Evolutionary conservation across 2,113 vertebrate species (phyloP).

Genomic region (Menidia beryllina): DNA sequence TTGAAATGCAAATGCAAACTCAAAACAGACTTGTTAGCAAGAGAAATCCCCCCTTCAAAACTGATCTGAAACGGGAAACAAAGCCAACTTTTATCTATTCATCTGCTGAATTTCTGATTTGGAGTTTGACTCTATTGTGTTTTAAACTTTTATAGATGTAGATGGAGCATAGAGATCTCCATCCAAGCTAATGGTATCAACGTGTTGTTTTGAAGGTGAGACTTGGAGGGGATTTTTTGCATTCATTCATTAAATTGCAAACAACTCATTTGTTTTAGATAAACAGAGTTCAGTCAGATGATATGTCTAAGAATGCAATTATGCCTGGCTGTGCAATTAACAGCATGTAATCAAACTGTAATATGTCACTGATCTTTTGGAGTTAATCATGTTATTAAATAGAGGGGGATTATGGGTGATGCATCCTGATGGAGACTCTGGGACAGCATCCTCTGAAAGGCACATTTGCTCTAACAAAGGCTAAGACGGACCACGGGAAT

Average conservation of each 20-base stretch:
- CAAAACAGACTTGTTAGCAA: constrained; percentile 25
- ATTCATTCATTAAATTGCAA: constrained; percentile 30
- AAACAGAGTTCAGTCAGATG: constrained; percentile 37
- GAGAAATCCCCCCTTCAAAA: constrained; percentile 7
- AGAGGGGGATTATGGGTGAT: constrained; percentile 62
- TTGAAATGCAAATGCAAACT: constrained; percentile 21
- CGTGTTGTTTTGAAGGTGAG: constrained; percentile 9
- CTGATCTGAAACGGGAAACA: background rate
- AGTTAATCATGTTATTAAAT: constrained; percentile 56
- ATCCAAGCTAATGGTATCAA: constrained; percentile 6
- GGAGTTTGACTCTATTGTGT: too few species aligned
- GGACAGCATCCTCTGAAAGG: constrained; percentile 25
- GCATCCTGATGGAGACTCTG: constrained; percentile 48
- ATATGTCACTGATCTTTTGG: constrained; percentile 59
- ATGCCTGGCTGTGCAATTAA: constrained; percentile 51
- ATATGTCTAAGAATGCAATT: constrained; percentile 59
- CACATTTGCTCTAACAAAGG: constrained; percentile 29
- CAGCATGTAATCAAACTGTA: constrained; percentile 57
- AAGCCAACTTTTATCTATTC: background rate
- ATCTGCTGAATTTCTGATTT: background rate
- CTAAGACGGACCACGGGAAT: constrained; percentile 24
- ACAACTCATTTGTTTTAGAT: constrained; percentile 41
- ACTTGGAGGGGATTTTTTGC: constrained; percentile 27
- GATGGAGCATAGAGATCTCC: background rate
- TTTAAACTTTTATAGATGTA: background rate